Conservation (phyloP, 2,797 vertebrate species). For the Mormyrops attenuatus region DNA sequence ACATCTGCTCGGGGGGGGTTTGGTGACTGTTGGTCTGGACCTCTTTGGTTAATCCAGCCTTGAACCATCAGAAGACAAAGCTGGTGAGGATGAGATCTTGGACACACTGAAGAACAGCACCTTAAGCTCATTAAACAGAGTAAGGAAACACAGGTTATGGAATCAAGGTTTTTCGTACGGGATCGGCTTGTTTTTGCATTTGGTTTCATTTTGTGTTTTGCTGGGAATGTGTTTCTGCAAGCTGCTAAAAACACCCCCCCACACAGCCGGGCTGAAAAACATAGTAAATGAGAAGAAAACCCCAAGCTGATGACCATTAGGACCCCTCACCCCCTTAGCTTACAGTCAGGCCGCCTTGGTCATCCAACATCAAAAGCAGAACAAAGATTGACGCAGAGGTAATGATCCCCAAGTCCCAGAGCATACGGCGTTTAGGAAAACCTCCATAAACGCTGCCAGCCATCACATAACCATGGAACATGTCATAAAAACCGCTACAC, state of each 20-base stretch:
- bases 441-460: neutral
- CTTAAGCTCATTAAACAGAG: neutral
- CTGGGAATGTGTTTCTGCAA: neutral
- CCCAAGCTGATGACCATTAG: neutral
- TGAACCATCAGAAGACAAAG: neutral
- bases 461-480: neutral
- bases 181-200: neutral
- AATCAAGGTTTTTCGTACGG: neutral
- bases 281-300: neutral
- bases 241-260: neutral
- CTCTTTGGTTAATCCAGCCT: neutral
- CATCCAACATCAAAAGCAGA: neutral
- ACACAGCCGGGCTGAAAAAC: neutral
- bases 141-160: neutral
- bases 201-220: neutral
- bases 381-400: neutral
- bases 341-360: neutral
- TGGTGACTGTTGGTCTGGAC: neutral
- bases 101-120: neutral
- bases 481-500: neutral
- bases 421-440: neutral
- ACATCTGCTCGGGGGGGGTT: neutral
- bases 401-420: neutral
- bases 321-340: neutral
- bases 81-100: neutral